A percentile compares a stretch with the other conserved stretches of the same genome.
Conservation (phyloP, 2,797 vertebrate species). For the Eidolon dupreanum region DNA sequence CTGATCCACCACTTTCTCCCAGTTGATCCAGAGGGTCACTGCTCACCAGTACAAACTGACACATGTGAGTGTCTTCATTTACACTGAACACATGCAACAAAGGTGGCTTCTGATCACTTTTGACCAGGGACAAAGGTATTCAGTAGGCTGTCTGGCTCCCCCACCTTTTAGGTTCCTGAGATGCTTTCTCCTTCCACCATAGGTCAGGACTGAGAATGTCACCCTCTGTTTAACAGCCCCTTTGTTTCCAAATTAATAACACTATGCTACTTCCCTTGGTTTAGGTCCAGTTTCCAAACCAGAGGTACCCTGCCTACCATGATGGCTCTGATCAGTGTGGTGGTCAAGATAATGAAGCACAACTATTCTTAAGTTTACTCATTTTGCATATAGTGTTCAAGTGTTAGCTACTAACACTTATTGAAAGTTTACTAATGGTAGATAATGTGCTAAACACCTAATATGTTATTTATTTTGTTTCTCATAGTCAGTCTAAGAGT, state of each 20-base stretch:
- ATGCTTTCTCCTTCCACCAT: not conserved
- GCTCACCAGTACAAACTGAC: not conserved
- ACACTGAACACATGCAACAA: accelerated
- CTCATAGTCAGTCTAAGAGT: not conserved
- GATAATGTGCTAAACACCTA: not conserved
- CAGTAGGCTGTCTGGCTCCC: not conserved
- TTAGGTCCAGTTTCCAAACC: not conserved
- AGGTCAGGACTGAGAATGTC: not conserved
- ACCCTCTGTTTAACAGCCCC: not conserved
- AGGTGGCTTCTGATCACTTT: not conserved
- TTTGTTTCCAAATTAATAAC: not conserved
- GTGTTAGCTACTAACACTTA: not conserved
- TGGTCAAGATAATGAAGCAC: not conserved
- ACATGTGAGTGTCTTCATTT: not conserved
- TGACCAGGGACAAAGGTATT: not conserved
- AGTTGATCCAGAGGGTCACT: not conserved
- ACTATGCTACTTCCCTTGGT: not conserved
- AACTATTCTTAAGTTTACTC: not conserved
- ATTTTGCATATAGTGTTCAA: not conserved
- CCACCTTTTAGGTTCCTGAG: not conserved
- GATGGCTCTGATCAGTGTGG: not conserved
- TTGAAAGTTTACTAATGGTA: not conserved
- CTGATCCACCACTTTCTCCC: not conserved
- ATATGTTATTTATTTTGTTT: not conserved
- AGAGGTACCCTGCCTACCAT: not conserved